These are phyloP conservation scores for Rallus limicola DNA, from an alignment of 2,113 vertebrate genomes.

Conservation along the genomic window DNA sequence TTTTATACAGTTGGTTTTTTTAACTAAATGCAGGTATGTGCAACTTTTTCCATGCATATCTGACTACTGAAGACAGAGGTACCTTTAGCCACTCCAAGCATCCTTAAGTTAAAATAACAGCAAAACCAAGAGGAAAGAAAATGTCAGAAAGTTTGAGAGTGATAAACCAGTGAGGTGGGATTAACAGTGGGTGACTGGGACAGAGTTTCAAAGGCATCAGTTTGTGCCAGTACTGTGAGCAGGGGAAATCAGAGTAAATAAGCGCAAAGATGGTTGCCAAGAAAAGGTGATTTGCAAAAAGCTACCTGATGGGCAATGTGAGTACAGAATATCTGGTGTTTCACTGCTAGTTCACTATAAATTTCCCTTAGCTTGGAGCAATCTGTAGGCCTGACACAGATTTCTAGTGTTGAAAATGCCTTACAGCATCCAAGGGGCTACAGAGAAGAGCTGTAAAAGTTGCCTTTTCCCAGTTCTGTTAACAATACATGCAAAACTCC, in stretches of 20 bases:
- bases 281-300: background rate
- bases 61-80: background rate
- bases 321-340: background rate
- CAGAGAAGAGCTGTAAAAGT: background rate
- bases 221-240: rapidly evolving
- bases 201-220: background rate
- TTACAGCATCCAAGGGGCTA: background rate
- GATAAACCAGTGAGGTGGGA: background rate
- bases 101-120: background rate
- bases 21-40: background rate
- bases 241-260: background rate
- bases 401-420: background rate
- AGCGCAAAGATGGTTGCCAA: background rate
- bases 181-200: background rate
- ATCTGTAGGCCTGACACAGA: background rate
- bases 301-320: background rate
- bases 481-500: background rate
- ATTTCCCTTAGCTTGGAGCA: background rate
- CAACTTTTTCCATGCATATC: background rate
- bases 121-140: background rate
- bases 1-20: background rate
- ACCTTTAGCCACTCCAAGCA: background rate
- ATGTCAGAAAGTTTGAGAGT: background rate
- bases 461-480: background rate
- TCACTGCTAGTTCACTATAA: background rate